phyloP scores from a whole-genome alignment of 2,797 vertebrate species.

The Anguilla anguilla region DNA sequence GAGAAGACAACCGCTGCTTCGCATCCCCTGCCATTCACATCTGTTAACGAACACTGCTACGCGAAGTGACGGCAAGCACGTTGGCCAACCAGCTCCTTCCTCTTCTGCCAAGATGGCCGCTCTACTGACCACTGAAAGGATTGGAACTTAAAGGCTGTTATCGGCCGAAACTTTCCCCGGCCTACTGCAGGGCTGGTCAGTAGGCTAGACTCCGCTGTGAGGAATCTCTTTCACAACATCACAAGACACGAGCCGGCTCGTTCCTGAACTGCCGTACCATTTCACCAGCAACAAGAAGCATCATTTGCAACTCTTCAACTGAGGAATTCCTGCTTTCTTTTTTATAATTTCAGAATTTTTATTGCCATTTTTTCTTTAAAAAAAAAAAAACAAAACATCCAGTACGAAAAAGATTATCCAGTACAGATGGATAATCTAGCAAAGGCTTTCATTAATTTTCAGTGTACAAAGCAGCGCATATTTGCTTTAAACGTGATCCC shows the following conservation, averaged over 20 bases:
- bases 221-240: not conserved
- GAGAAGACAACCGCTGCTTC: constrained; percentile 11
- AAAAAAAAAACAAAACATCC: not conserved
- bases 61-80: not conserved
- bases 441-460: not conserved
- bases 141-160: not conserved
- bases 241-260: not conserved
- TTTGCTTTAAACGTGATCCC: not conserved
- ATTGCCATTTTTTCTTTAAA: not conserved
- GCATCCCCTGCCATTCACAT: not conserved
- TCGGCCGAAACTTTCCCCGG: not conserved
- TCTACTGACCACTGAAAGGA: not conserved
- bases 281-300: constrained; percentile 4
- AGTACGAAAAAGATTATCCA: not conserved
- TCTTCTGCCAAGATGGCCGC: not conserved
- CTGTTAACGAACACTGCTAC: constrained; percentile 13
- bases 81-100: not conserved
- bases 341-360: not conserved
- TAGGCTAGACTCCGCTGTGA: not conserved
- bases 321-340: not conserved
- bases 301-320: not conserved
- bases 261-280: not conserved
- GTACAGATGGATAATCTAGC: not conserved
- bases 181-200: not conserved
- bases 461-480: not conserved